These are phyloP conservation scores for Rostratula benghalensis DNA, from an alignment of 2,113 vertebrate genomes.

Conservation along the genomic window DNA sequence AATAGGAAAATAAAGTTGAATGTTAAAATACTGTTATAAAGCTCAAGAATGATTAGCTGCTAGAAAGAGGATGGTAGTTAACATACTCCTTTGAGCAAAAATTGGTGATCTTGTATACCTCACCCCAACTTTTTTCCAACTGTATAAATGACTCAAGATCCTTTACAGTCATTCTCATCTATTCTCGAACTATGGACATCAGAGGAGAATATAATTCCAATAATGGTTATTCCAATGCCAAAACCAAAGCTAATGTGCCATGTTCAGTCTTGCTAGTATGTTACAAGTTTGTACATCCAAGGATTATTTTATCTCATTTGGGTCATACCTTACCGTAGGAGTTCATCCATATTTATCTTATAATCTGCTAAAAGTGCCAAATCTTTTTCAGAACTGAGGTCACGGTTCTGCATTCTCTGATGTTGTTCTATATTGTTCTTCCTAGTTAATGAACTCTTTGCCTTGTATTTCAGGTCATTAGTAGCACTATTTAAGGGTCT, in stretches of 20 bases:
- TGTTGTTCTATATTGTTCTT: background rate
- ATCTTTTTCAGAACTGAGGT: background rate
- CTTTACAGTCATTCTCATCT: background rate
- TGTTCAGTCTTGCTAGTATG: background rate
- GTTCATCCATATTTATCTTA: background rate
- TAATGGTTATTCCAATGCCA: background rate
- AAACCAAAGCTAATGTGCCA: background rate
- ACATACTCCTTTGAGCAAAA: background rate
- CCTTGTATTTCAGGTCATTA: background rate
- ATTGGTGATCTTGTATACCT: background rate
- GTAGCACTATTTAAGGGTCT: background rate
- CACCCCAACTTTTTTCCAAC: background rate
- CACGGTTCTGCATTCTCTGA: background rate
- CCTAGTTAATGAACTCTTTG: background rate
- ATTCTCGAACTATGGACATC: background rate
- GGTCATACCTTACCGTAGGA: rapidly evolving
- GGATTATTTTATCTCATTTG: background rate
- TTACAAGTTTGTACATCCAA: background rate
- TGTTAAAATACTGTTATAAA: background rate
- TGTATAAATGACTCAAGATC: background rate
- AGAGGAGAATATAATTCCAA: background rate
- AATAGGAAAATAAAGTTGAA: background rate
- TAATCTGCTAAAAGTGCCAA: background rate
- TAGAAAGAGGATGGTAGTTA: background rate
- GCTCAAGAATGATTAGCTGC: background rate